Percentiles rank a stretch among this genome's conserved stretches.
Conservation (phyloP, 2,797 vertebrate genomes). For the Pantherophis vulpinus region DNA sequence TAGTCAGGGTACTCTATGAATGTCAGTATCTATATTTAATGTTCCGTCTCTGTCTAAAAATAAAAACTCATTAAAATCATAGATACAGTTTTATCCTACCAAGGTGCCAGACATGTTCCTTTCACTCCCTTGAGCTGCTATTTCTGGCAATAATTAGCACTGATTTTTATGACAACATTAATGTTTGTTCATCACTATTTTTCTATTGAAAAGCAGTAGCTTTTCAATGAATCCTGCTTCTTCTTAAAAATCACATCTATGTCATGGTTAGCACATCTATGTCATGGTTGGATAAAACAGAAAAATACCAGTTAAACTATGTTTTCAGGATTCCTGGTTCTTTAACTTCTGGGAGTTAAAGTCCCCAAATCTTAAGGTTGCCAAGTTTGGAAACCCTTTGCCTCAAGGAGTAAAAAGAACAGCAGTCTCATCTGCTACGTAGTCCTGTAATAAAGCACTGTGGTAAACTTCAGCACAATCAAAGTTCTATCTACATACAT, state of each 20-base stretch:
- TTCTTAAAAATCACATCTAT: not conserved
- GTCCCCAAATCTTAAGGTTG: not conserved
- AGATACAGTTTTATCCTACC: not conserved
- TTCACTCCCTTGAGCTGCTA: not conserved
- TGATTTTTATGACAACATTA: not conserved
- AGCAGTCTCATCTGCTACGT: not conserved
- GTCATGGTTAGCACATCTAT: not conserved
- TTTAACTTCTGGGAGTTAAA: not conserved
- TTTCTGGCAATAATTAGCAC: not conserved
- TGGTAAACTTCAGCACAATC: not conserved
- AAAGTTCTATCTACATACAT: no score
- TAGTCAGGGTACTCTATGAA: not conserved
- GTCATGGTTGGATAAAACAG: not conserved
- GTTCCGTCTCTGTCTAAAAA: not conserved
- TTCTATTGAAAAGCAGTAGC: not conserved
- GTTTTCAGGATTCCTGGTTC: not conserved
- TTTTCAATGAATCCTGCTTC: not conserved
- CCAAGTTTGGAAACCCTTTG: not conserved
- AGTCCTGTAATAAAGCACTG: not conserved
- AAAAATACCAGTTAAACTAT: not conserved
- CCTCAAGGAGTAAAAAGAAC: not conserved
- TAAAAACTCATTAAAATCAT: not conserved
- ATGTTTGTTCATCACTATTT: not conserved
- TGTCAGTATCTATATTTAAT: not conserved
- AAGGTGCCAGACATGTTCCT: not conserved